phyloP scores from a whole-genome alignment of 2,888 invertebrate genomes.

The Proisotoma minuta region DNA sequence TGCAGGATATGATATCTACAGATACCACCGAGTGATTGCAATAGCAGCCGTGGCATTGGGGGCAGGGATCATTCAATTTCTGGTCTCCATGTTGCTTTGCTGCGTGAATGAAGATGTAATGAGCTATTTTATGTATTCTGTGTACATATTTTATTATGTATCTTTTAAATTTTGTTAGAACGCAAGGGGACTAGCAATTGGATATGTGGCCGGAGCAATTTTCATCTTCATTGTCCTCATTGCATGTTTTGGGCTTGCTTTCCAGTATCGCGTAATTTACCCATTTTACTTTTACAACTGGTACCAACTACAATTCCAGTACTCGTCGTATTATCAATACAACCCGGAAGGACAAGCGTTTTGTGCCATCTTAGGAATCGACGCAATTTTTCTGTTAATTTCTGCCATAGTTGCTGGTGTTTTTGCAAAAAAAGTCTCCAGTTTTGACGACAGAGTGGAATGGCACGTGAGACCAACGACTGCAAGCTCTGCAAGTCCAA shows the following conservation, averaged over 20 bases:
- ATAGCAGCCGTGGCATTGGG: conserved; percentile 33
- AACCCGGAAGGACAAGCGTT: conserved; percentile 39
- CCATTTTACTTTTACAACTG: conserved; percentile 32
- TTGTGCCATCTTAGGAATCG: conserved; percentile 34
- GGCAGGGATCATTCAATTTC: conserved; percentile 33
- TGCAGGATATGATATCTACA: conserved; percentile 31
- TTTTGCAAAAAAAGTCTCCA: conserved; percentile 19
- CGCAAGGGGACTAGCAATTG: conserved; percentile 29
- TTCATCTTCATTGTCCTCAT: conserved; percentile 28
- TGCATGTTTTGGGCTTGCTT: conserved; percentile 31
- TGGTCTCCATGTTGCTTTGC: conserved; percentile 31
- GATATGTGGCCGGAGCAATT: conserved; percentile 21
- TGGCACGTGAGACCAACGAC: conserved; percentile 28
- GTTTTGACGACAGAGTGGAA: conserved; percentile 20
- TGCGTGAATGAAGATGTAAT: conserved; percentile 29
- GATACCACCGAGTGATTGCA: conserved; percentile 30
- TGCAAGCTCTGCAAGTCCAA: background rate
- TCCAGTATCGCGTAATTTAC: conserved; percentile 38
- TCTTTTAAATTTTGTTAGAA: conserved; percentile 18
- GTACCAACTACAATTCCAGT: conserved; percentile 20
- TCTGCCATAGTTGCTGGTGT: conserved; percentile 32
- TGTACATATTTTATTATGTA: conserved; percentile 1
- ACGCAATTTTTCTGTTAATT: conserved; percentile 27
- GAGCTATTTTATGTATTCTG: background rate
- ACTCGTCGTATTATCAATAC: conserved; percentile 28